Evolutionary conservation across 2,797 vertebrate genomes (phyloP).

Genomic region (Cryptoprocta ferox): DNA sequence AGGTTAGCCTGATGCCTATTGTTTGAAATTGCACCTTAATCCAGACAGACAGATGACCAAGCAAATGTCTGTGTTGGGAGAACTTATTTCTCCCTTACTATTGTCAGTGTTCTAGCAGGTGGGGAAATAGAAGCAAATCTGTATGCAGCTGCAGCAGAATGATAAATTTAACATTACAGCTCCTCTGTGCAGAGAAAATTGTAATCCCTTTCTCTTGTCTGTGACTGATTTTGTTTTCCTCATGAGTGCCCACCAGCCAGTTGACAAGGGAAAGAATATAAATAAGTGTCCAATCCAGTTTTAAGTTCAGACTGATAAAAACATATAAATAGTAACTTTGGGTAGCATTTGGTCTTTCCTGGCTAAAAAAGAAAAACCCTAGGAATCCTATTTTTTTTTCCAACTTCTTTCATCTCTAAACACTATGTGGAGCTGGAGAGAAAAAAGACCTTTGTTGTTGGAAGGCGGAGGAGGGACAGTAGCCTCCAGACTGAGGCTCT

Average conservation of each 20-base stretch:
- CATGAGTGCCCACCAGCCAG: neutral
- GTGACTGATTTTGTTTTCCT: conserved; percentile 23
- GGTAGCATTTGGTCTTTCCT: conserved; percentile 15
- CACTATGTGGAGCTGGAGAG: neutral
- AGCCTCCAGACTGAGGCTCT: neutral
- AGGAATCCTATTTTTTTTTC: conserved; percentile 19
- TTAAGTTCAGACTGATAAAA: conserved; percentile 22
- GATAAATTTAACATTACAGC: conserved; percentile 28
- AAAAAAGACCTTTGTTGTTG: neutral
- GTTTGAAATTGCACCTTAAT: conserved; percentile 19
- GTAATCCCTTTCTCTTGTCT: neutral
- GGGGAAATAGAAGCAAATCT: neutral
- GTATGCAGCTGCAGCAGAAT: neutral
- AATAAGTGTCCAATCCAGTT: neutral
- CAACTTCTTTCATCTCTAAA: conserved; percentile 10
- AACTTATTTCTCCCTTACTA: neutral
- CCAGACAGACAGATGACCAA: neutral
- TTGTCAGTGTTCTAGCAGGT: neutral
- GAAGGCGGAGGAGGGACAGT: neutral
- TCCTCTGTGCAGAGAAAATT: neutral
- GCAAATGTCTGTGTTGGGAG: neutral
- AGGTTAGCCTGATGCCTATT: neutral
- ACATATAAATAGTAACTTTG: conserved; percentile 9
- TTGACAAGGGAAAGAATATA: conserved; percentile 4
- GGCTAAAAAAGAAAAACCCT: neutral